Evolutionary conservation across 2,888 invertebrate genomes (phyloP).

Genomic region (Troilus luridus): DNA sequence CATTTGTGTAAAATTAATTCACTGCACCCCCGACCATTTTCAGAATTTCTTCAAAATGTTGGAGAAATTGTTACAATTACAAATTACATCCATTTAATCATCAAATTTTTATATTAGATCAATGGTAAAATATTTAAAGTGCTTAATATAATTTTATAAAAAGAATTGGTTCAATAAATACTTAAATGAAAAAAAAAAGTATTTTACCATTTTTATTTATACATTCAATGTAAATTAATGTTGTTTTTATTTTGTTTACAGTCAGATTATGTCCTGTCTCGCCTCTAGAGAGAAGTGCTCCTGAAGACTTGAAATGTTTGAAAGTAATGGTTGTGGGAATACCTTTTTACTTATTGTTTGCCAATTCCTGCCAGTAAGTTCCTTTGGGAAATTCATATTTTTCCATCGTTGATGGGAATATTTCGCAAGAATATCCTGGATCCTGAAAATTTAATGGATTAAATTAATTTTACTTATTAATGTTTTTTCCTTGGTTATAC

Average conservation of each 20-base stretch:
- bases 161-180: neutral
- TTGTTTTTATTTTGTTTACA: slow-evolving; percentile 67
- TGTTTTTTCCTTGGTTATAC: slow-evolving; percentile 29
- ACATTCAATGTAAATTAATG: neutral
- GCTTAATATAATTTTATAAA: neutral
- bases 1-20: no score
- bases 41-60: no score
- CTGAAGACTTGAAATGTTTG: slow-evolving; percentile 13
- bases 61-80: no score
- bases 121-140: no score
- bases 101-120: no score
- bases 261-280: slow-evolving; percentile 73
- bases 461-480: slow-evolving; percentile 50
- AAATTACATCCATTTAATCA: no score
- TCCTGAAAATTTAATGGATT: slow-evolving; percentile 70
- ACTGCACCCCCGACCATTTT: no score
- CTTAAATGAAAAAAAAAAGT: neutral
- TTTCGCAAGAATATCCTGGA: slow-evolving; percentile 87
- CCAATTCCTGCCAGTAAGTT: slow-evolving; percentile 68
- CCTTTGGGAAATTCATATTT: slow-evolving; percentile 85
- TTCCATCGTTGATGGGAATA: slow-evolving; percentile 78
- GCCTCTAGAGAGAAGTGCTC: slow-evolving; percentile 66
- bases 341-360: slow-evolving; percentile 52
- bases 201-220: neutral
- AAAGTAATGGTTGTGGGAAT: slow-evolving; percentile 42